Evolutionary conservation across 2,888 invertebrate genomes (phyloP), one percentile per base, ranked within the genome.

Genomic region (Leucophenga montana): DNA sequence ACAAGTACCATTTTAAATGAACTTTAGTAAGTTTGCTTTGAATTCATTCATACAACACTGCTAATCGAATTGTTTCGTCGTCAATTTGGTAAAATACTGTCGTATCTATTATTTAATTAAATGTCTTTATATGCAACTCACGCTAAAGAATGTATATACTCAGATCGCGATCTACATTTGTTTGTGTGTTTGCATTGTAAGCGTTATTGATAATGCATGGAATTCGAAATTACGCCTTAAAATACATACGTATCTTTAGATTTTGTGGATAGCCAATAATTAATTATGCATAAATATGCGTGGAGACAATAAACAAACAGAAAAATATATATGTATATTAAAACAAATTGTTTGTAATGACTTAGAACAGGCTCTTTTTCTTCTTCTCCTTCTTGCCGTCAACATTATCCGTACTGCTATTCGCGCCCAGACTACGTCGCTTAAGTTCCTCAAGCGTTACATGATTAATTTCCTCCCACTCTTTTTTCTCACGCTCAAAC

Each of bases 401-500:
- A 31, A 85, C 86, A 66, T 86, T 87, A 72, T 86, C 86, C 73
- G 80, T 72, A 77, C 87, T 95, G 90, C 95, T 94, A 90, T 95
- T 95, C 78, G 95, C 95, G 89, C 97, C 97, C 85, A 97, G 91
- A 82, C 95, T 95, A 88, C 95, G 92, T 77, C 96, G 92, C 80
- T 96, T 92, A 83, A 96, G 91, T 87, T 97, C 97, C 89, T 97
- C 97, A 79, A 97, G 92, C 86, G 95, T 95, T 76, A 96, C 93
- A 83, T 95, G 95, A 86, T 95, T 95, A 71, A 94, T 92, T 82
- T 95, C 94, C 90, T 98, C 98, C 97, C 97, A 98, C 68, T 93
- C 91, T 82, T 92, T 91, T 85, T 94, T 95, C 88, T 98, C 98
- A 70, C 92, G 91, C 83, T 95, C 95, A 85, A 97, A 95, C 72